Evolutionary conservation across 2,113 vertebrate species (phyloP).

Genomic region (Engraulis encrasicolus): DNA sequence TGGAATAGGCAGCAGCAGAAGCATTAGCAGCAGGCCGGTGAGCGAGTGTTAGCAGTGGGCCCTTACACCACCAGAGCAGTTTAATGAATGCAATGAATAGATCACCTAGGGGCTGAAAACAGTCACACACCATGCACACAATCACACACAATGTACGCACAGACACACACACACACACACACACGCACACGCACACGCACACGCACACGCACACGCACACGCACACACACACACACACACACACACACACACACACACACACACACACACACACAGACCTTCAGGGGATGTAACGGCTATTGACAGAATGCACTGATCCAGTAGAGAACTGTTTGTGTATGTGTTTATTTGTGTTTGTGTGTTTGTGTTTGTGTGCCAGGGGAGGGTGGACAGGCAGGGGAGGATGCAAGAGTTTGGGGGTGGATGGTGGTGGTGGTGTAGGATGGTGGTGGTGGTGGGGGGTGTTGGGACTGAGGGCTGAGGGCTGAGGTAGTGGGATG

Average conservation of each 20-base stretch:
- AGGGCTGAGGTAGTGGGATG: too few relatives aligned
- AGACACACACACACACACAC: constrained; percentile 36
- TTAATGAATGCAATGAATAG: constrained; percentile 49
- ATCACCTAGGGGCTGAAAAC: constrained; percentile 34
- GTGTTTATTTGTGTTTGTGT: constrained; percentile 2
- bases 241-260: constrained; percentile 24
- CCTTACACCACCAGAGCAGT: constrained; percentile 26
- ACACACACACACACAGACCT: constrained; percentile 28
- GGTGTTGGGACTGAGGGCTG: too few relatives aligned
- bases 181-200: neutral
- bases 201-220: constrained; percentile 21
- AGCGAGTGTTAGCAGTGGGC: neutral
- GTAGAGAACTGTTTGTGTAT: constrained; percentile 21
- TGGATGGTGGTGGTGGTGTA: constrained; percentile 15
- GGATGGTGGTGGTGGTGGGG: constrained; percentile 39
- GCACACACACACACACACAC: constrained; percentile 24
- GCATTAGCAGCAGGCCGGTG: neutral
- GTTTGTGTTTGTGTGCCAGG: constrained; percentile 32
- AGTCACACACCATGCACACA: constrained; percentile 25
- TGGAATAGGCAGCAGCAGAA: too few relatives aligned
- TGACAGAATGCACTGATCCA: constrained; percentile 35
- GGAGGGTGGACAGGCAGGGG: constrained; percentile 25
- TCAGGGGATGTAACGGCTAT: constrained; percentile 45
- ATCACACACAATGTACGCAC: constrained; percentile 36
- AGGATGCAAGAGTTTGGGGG: constrained; percentile 44